Evolutionary conservation across 1,140 invertebrate genomes (phyloP), one percentile per base, ranked within the genome.

Genomic region (Euwallacea similis): DNA sequence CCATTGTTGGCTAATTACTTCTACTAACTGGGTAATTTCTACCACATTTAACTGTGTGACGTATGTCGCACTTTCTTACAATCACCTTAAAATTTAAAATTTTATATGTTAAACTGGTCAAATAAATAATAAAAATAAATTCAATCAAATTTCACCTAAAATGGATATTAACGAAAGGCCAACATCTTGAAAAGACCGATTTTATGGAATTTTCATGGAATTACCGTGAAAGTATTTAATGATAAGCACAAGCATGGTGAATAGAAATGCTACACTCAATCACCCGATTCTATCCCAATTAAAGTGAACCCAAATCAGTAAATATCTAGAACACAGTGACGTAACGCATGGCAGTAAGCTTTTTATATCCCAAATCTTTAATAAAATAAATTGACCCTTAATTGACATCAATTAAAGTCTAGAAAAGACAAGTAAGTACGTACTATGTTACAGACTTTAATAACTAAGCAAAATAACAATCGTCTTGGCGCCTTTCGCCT

Each of bases 341-440:
- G 66, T 69, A 69, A 73, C 58, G 16, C 13, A 46, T 68, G 21
- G 44, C 61, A 58, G 59, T 63, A 43, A 68, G 70, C 21, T 53
- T 68, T 65, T 69, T 54, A 56, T 73, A 68, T 63, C 66, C 71
- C 58, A 58, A 73, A 73, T 73, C 71, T 69, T 64, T 69, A 68
- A 69, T 73, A 69, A 69, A 47, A 69, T 64, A 64, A 73, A 69
- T 69, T 68, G 71, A 69, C 66, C 65, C 54, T 69, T 69, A 69
- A 69, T 68, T 73, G 66, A 73, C 71, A 73, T 43, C 71, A 69
- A 73, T 69, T 69, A 69, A 63, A 59, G 46, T 69, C 61, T 68
- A 41, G 58, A 72, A 72, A 66, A 66, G 46, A 66, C 21, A 72
- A 65, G 62, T 62, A 71, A 8, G 13, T 43, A 43, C n/a, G 47